These are phyloP conservation scores for Hyppa rectilinea DNA, from an alignment of 2,888 invertebrate species.

Conservation along the genomic window DNA sequence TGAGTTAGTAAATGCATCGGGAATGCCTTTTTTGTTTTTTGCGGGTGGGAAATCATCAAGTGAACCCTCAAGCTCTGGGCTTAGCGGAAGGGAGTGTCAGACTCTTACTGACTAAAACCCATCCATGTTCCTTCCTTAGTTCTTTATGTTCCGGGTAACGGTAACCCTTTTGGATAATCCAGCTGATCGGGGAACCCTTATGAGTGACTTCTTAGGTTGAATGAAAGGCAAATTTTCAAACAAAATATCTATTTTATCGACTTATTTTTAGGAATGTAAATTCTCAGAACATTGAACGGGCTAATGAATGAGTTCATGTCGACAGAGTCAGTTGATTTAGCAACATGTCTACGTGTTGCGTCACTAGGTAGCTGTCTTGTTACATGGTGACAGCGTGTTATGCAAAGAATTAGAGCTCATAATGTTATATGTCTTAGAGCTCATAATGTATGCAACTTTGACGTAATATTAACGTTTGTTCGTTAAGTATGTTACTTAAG, in stretches of 20 bases:
- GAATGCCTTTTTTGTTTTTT: no score
- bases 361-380: not conserved
- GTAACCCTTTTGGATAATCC: no score
- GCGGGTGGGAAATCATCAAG: no score
- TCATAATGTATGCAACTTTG: not conserved
- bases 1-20: constrained; percentile 5
- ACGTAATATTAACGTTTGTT: not conserved
- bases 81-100: no score
- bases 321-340: not conserved
- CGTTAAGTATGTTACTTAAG: not conserved
- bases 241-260: not conserved
- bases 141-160: no score
- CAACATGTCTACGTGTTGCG: not conserved
- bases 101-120: no score
- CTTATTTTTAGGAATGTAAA: not conserved
- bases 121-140: no score
- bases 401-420: constrained; percentile 1
- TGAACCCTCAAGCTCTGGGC: no score
- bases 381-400: constrained; percentile 7
- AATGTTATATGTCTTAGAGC: not conserved
- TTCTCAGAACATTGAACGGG: not conserved
- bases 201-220: not conserved
- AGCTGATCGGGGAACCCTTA: no score
- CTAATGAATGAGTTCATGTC: constrained; percentile 11
- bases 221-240: not conserved